Evolutionary conservation across 2,797 vertebrate genomes (phyloP).

Genomic region (Notolepis coatsorum): DNA sequence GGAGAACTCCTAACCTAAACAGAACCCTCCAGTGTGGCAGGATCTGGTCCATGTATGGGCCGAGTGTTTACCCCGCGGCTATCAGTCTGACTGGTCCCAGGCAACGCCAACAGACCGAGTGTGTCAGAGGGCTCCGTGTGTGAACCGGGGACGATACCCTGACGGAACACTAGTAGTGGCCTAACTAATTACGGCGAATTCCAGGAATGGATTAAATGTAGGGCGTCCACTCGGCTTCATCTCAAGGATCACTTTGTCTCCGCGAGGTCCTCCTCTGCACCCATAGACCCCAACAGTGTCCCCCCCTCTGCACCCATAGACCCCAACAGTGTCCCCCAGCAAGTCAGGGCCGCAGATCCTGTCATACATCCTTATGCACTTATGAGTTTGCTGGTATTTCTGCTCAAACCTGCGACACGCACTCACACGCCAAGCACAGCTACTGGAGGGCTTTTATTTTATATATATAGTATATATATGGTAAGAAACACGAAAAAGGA

Average conservation of each 20-base stretch:
- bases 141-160: neutral
- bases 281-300: slow-evolving; percentile 11
- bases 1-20: slow-evolving; percentile 54
- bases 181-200: neutral
- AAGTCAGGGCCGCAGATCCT: too few relatives aligned
- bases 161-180: neutral
- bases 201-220: slow-evolving; percentile 37
- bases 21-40: slow-evolving; percentile 43
- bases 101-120: slow-evolving; percentile 20
- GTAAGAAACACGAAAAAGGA: too few relatives aligned
- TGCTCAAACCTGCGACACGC: too few relatives aligned
- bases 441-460: too few relatives aligned
- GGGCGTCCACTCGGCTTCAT: slow-evolving; percentile 22
- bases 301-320: slow-evolving; percentile 20
- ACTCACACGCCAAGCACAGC: slow-evolving; percentile 1
- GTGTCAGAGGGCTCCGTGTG: neutral
- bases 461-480: too few relatives aligned
- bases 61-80: slow-evolving; percentile 53
- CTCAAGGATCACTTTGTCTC: slow-evolving; percentile 29
- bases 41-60: slow-evolving; percentile 63
- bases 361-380: too few relatives aligned
- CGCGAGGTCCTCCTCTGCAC: slow-evolving; percentile 10
- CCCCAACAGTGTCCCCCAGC: slow-evolving; percentile 1
- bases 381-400: too few relatives aligned
- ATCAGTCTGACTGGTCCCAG: slow-evolving; percentile 53